Conservation (phyloP, 2,797 vertebrate genomes). For the Tadarida brasiliensis region DNA sequence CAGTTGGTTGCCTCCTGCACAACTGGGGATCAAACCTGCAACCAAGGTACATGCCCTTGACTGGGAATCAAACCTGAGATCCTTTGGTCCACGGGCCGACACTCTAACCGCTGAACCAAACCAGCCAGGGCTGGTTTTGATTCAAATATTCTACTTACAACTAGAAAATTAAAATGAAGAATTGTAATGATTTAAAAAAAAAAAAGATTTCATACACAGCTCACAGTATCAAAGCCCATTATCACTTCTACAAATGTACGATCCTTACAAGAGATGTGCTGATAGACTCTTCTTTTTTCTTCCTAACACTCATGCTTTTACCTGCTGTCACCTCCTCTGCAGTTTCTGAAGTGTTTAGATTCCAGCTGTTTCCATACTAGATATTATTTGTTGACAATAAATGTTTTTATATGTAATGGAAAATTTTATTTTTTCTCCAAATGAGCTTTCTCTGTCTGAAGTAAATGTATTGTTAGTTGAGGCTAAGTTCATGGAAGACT, state of each 20-base stretch:
- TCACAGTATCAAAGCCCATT: not conserved
- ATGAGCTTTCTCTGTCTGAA: conserved; percentile 69
- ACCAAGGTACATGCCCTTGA: no score
- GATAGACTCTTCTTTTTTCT: not conserved
- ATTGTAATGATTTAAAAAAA: not conserved
- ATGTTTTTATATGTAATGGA: conserved; percentile 1
- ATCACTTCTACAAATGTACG: not conserved
- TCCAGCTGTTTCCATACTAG: conserved; percentile 29
- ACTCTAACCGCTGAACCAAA: no score
- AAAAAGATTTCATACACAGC: not conserved
- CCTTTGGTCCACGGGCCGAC: no score
- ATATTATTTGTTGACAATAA: conserved; percentile 49
- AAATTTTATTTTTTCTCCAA: conserved; percentile 65
- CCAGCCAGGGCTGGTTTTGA: not conserved
- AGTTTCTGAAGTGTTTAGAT: conserved; percentile 39
- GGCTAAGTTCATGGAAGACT: conserved; percentile 1
- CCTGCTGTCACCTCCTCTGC: not conserved
- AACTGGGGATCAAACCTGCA: no score
- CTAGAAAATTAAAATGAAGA: not conserved
- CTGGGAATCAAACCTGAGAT: no score
- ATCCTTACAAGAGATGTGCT: not conserved
- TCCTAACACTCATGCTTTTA: not conserved
- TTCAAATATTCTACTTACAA: not conserved
- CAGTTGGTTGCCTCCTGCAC: no score
- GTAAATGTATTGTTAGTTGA: conserved; percentile 34